Conservation (phyloP, 2,888 invertebrate species). For the Alcis repandata region DNA sequence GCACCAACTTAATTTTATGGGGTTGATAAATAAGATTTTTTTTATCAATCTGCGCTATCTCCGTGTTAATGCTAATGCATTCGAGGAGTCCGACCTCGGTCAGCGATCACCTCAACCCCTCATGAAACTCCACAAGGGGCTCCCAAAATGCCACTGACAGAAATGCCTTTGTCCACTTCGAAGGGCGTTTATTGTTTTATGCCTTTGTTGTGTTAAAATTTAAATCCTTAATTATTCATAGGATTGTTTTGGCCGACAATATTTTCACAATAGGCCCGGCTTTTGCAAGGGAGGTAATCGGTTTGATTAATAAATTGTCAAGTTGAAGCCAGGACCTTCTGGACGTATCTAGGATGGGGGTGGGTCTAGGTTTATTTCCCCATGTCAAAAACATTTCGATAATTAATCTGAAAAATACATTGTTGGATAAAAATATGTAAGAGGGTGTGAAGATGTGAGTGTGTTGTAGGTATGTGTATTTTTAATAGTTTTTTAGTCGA, state of each 20-base stretch:
- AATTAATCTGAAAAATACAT: too few species aligned
- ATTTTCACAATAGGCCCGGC: slow-evolving; percentile 84
- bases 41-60: too few species aligned
- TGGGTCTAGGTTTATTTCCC: background rate
- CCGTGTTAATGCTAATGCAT: slow-evolving; percentile 50
- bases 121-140: slow-evolving; percentile 68
- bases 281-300: slow-evolving; percentile 83
- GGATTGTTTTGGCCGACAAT: slow-evolving; percentile 84
- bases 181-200: slow-evolving; percentile 84
- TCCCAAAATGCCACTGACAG: slow-evolving; percentile 78
- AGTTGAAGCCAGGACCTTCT: slow-evolving; percentile 78
- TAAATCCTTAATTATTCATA: slow-evolving; percentile 87
- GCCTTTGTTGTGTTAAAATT: slow-evolving; percentile 85
- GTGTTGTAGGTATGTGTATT: too few species aligned
- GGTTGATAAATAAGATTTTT: too few species aligned
- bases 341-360: slow-evolving; percentile 20
- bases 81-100: slow-evolving; percentile 47
- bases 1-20: too few species aligned
- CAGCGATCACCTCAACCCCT: slow-evolving; percentile 61
- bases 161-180: slow-evolving; percentile 82
- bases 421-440: too few species aligned
- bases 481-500: too few species aligned
- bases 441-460: too few species aligned
- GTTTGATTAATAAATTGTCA: slow-evolving; percentile 87
- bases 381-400: too few species aligned